These are phyloP conservation scores for Gracilinanus agilis DNA, from an alignment of 2,113 vertebrate genomes.

Conservation along the genomic window DNA sequence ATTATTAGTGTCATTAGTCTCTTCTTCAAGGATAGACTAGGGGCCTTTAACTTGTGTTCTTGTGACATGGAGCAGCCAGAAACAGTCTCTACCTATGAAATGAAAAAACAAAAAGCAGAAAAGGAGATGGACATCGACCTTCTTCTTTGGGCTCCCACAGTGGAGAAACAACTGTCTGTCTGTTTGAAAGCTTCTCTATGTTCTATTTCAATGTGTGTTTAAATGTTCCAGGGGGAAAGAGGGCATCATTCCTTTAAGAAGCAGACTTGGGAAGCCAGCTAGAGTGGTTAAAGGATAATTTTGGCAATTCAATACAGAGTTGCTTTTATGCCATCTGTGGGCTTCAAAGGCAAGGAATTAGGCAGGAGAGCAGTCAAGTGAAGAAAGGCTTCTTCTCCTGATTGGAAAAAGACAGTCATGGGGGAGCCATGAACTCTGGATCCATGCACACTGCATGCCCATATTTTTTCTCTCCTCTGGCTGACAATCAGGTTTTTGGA, in stretches of 20 bases:
- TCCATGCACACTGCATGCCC: neutral
- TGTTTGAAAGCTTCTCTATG: neutral
- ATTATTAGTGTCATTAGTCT: neutral
- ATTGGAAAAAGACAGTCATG: neutral
- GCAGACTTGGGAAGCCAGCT: neutral
- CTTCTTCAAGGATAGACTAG: neutral
- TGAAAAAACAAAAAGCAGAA: neutral
- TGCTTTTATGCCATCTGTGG: neutral
- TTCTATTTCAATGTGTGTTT: neutral
- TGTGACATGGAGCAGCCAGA: neutral
- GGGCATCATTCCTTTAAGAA: neutral
- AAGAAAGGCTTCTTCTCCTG: neutral
- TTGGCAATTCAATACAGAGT: neutral
- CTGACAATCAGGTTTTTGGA: neutral
- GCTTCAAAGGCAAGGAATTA: conserved; percentile 16
- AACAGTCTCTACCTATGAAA: neutral
- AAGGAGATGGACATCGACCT: neutral
- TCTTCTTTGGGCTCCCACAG: neutral
- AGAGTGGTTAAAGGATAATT: conserved; percentile 3
- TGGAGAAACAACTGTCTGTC: neutral
- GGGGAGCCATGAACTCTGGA: neutral
- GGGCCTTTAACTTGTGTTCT: no score
- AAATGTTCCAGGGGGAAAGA: neutral
- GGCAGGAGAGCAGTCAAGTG: neutral
- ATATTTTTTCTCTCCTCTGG: neutral